phyloP scores from a whole-genome alignment of 2,888 invertebrate species.

The Zootermopsis nevadensis region DNA sequence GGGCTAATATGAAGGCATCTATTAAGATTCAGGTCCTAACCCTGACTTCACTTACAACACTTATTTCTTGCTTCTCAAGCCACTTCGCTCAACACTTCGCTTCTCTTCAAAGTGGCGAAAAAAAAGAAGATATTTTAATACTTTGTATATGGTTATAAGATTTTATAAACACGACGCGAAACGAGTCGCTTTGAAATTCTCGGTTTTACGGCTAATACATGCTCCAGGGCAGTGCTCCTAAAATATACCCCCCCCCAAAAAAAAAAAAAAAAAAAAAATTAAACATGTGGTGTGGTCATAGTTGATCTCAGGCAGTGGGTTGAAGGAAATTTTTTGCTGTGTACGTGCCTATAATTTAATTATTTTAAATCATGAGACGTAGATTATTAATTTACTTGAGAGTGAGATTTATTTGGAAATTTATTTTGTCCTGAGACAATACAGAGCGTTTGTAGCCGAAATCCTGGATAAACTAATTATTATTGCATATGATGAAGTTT shows the following conservation, averaged over 20 bases:
- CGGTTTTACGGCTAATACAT: neutral
- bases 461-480: neutral
- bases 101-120: constrained; percentile 8
- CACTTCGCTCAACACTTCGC: constrained; percentile 3
- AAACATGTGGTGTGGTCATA: neutral
- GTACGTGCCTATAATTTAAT: neutral
- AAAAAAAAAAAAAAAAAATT: no score
- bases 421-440: neutral
- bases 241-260: neutral
- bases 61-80: neutral
- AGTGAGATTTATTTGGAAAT: neutral
- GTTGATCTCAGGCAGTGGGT: neutral
- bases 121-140: neutral
- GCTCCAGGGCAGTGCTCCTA: neutral
- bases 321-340: neutral
- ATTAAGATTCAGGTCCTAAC: constrained; percentile 15
- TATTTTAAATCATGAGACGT: neutral
- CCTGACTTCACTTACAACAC: neutral
- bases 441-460: neutral
- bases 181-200: neutral
- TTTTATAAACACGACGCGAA: constrained; percentile 1
- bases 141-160: neutral
- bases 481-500: neutral
- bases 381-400: neutral
- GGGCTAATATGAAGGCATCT: constrained; percentile 14